Conservation (phyloP, 2,888 invertebrate genomes). For the Campopleginae sp. region DNA sequence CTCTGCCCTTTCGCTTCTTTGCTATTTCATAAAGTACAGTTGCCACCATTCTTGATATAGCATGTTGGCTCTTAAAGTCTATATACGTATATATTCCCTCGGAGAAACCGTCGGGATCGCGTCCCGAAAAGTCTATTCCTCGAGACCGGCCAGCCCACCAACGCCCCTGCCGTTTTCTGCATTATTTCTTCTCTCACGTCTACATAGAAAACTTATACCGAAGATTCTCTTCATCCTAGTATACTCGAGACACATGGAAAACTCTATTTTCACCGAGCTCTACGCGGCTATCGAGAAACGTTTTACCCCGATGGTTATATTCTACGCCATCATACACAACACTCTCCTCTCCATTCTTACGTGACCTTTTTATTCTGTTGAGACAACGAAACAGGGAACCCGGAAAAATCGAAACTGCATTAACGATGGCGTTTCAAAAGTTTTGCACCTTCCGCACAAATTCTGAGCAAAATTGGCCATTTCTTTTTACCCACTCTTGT, state of each 20-base stretch:
- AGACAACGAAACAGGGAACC: neutral
- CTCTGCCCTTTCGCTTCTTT: slow-evolving; percentile 7
- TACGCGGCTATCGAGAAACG: slow-evolving; percentile 58
- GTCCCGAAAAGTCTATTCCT: slow-evolving; percentile 65
- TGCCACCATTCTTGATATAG: slow-evolving; percentile 52
- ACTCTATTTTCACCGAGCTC: slow-evolving; percentile 37
- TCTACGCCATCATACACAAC: slow-evolving; percentile 21
- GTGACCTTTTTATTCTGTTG: slow-evolving; percentile 11
- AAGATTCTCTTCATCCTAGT: neutral
- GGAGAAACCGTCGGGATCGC: slow-evolving; percentile 50
- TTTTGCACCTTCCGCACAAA: neutral
- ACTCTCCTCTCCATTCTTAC: slow-evolving; percentile 32
- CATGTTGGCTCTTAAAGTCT: slow-evolving; percentile 47
- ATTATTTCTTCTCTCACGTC: slow-evolving; percentile 20
- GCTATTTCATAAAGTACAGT: slow-evolving; percentile 66
- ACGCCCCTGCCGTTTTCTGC: slow-evolving; percentile 23
- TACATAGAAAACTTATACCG: neutral
- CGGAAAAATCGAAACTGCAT: neutral
- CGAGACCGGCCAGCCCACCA: slow-evolving; percentile 26
- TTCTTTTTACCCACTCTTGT: no score
- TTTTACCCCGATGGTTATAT: slow-evolving; percentile 51
- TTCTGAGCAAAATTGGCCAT: no score
- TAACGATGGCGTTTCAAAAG: neutral
- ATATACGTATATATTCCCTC: slow-evolving; percentile 40
- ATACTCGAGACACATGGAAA: slow-evolving; percentile 16